Conservation (phyloP, 2,113 vertebrate genomes). For the Eulacestoma nigropectus region DNA sequence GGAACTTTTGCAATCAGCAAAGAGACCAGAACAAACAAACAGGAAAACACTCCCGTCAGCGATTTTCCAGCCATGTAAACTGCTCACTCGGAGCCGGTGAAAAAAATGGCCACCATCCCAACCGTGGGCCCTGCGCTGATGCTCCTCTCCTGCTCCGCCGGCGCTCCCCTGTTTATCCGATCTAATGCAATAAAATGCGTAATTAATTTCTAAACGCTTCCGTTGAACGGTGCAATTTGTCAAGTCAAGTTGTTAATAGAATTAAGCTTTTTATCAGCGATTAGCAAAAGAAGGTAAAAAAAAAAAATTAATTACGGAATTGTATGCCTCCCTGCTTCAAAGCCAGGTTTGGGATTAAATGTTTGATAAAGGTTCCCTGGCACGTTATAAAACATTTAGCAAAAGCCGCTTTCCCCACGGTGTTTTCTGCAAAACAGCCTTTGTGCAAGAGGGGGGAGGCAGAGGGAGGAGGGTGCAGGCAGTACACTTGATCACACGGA, state of each 20-base stretch:
- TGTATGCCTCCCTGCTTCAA: conserved; percentile 83
- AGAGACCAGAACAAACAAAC: conserved; percentile 60
- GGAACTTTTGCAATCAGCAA: conserved; percentile 55
- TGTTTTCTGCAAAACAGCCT: conserved; percentile 63
- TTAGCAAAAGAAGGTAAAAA: conserved; percentile 84
- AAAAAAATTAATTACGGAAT: conserved; percentile 84
- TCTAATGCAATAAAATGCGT: conserved; percentile 84
- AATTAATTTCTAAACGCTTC: conserved; percentile 87
- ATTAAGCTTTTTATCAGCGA: conserved; percentile 88
- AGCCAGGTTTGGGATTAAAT: conserved; percentile 84
- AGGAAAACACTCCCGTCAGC: conserved; percentile 37
- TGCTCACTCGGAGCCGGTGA: not conserved
- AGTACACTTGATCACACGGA: not conserved
- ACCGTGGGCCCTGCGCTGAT: not conserved
- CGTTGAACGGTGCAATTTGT: conserved; percentile 83
- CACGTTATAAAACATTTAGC: conserved; percentile 77
- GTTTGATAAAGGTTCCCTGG: conserved; percentile 80
- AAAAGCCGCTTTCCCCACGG: conserved; percentile 66
- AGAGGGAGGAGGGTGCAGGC: not conserved
- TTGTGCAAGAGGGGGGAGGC: not conserved
- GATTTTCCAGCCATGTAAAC: not conserved
- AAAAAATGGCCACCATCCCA: not conserved
- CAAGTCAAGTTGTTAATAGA: conserved; percentile 85
- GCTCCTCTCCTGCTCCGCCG: conserved; percentile 43
- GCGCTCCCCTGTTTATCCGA: conserved; percentile 77